Conservation (phyloP, 2,113 vertebrate genomes). For the Meleagris gallopavo region DNA sequence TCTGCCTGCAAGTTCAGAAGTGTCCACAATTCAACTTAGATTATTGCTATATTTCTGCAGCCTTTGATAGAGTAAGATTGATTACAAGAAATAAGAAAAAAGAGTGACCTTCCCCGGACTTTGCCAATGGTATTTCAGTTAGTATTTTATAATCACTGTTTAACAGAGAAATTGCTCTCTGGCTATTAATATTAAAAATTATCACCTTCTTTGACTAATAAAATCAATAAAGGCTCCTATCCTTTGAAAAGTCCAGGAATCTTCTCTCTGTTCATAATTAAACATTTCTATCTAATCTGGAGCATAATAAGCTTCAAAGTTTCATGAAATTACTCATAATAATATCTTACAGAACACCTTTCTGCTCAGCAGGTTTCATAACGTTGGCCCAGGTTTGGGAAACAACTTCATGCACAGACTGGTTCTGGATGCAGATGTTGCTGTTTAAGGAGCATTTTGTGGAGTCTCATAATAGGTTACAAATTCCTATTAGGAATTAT, state of each 20-base stretch:
- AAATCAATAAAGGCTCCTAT: slow-evolving; percentile 75
- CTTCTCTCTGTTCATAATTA: slow-evolving; percentile 76
- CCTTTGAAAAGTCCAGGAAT: slow-evolving; percentile 67
- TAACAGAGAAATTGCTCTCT: slow-evolving; percentile 67
- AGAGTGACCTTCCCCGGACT: slow-evolving; percentile 41
- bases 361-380: neutral
- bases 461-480: neutral
- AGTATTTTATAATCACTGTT: slow-evolving; percentile 78
- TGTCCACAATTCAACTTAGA: slow-evolving; percentile 15
- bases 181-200: slow-evolving; percentile 75
- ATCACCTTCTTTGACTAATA: slow-evolving; percentile 76
- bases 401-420: neutral
- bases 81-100: slow-evolving; percentile 64
- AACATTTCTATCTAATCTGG: slow-evolving; percentile 71
- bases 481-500: neutral
- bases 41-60: slow-evolving; percentile 62
- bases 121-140: slow-evolving; percentile 65
- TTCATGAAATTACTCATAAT: slow-evolving; percentile 68
- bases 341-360: slow-evolving; percentile 54
- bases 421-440: neutral
- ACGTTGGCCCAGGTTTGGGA: neutral
- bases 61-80: slow-evolving; percentile 69
- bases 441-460: neutral
- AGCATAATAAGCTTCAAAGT: slow-evolving; percentile 66
- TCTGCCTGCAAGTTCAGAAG: slow-evolving; percentile 59